Evolutionary conservation across 2,113 vertebrate species (phyloP).

Genomic region (Ptyas mucosa): DNA sequence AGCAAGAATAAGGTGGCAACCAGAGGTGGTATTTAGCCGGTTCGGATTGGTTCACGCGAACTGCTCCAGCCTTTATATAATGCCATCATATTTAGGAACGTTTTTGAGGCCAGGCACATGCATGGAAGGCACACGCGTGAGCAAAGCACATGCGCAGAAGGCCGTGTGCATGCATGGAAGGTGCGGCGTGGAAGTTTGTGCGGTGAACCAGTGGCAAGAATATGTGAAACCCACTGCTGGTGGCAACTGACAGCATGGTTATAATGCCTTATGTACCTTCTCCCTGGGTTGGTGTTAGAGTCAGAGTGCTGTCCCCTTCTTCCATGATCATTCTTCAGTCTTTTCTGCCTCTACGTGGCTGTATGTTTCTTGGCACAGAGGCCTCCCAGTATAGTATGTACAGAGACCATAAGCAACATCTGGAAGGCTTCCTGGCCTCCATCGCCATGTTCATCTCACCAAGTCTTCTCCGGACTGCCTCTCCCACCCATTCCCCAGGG

Average conservation of each 20-base stretch:
- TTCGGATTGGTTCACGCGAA: no score
- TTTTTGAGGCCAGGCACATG: no score
- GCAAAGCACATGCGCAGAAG: no score
- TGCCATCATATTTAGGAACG: no score
- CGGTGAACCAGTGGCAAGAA: no score
- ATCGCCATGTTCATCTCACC: not conserved
- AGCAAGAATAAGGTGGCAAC: no score
- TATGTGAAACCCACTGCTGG: no score
- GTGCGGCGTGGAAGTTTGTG: no score
- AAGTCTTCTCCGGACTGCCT: slow-evolving; percentile 9
- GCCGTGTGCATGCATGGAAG: no score
- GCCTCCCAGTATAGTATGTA: slow-evolving; percentile 5
- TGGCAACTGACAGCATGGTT: not conserved
- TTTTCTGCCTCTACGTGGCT: accelerated
- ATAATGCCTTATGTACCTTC: not conserved
- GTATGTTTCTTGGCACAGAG: not conserved
- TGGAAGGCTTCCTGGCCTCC: slow-evolving; percentile 25
- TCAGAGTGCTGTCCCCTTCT: not conserved
- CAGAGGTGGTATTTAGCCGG: no score
- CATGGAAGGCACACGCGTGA: no score
- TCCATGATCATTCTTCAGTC: slow-evolving; percentile 18
- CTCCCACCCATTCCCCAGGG: slow-evolving; percentile 30
- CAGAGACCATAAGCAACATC: not conserved
- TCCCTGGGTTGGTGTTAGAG: not conserved
- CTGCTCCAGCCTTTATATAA: no score